A percentile compares a stretch with the other conserved stretches of the same genome.
Conservation (phyloP, 2,797 vertebrate species). For the Synaphobranchus kaupii region DNA sequence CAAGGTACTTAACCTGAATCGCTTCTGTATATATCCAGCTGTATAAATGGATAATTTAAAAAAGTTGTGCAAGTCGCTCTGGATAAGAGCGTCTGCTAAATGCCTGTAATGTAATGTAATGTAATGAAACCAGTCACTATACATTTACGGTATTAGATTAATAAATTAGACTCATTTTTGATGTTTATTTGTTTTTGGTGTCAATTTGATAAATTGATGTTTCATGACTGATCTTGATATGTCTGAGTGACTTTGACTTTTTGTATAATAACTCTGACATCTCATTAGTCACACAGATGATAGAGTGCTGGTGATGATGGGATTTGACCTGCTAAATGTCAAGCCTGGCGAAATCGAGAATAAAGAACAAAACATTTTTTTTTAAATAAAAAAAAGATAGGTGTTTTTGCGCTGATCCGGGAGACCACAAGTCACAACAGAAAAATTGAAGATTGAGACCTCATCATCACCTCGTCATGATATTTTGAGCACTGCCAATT, state of each 20-base stretch:
- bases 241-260: neutral
- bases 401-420: neutral
- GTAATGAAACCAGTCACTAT: no score
- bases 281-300: neutral
- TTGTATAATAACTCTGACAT: neutral
- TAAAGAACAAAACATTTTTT: neutral
- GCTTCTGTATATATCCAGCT: no score
- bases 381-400: neutral
- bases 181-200: neutral
- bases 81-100: no score
- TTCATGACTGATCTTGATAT: neutral
- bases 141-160: neutral
- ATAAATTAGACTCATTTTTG: neutral
- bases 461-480: neutral
- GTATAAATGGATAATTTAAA: no score
- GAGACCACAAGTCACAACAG: neutral
- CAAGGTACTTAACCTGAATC: no score
- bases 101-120: no score
- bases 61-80: no score
- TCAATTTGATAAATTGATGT: neutral
- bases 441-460: neutral
- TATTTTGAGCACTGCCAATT: neutral
- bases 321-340: neutral
- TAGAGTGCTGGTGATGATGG: neutral
- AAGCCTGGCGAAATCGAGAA: neutral